Conservation (phyloP, 2,113 vertebrate species). For the Chionis minor region DNA sequence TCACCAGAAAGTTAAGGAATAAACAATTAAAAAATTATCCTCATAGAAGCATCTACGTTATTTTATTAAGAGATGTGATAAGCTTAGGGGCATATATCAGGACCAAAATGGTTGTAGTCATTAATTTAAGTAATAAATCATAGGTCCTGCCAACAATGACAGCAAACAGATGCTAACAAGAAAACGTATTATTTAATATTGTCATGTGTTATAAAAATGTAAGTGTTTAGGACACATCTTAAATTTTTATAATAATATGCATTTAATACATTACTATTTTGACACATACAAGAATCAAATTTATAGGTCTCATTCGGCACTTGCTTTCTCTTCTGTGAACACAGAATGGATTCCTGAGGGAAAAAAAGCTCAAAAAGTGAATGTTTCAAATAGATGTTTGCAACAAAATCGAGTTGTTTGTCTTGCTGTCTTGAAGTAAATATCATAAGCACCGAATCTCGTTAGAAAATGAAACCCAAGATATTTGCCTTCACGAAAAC, state of each 20-base stretch:
- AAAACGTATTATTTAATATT: constrained; percentile 81
- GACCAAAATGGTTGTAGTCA: constrained; percentile 76
- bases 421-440: constrained; percentile 61
- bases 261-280: constrained; percentile 78
- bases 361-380: constrained; percentile 46
- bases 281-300: constrained; percentile 75
- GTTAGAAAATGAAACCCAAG: constrained; percentile 5
- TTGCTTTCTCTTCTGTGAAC: constrained; percentile 70
- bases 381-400: constrained; percentile 59
- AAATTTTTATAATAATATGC: constrained; percentile 81
- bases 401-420: constrained; percentile 60
- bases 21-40: constrained; percentile 73
- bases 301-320: constrained; percentile 68
- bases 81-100: constrained; percentile 75
- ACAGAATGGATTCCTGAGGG: constrained; percentile 51
- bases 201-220: constrained; percentile 75
- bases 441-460: constrained; percentile 49
- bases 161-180: constrained; percentile 84
- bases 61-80: constrained; percentile 76
- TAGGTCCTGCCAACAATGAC: constrained; percentile 73
- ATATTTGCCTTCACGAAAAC: constrained; percentile 11
- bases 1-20: constrained; percentile 59
- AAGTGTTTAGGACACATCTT: constrained; percentile 75
- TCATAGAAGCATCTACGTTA: constrained; percentile 60
- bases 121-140: constrained; percentile 82